These are phyloP conservation scores for Cephus pygmeus DNA, from an alignment of 2,888 invertebrate species.

Conservation along the genomic window DNA sequence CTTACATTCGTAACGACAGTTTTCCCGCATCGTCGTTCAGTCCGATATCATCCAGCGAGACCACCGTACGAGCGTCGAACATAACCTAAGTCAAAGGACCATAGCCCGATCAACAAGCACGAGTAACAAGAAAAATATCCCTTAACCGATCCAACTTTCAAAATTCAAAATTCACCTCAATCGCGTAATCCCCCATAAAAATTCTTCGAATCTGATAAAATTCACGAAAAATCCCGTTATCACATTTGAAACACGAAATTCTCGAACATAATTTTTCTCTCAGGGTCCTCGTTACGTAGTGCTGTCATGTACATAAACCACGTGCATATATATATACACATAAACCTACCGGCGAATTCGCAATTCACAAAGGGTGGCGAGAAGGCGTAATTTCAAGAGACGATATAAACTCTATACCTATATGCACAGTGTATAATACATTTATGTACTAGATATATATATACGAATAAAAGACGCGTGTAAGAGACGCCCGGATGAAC, in stretches of 20 bases:
- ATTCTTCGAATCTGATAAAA: neutral
- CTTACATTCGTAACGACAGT: slow-evolving; percentile 3
- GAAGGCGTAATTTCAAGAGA: neutral
- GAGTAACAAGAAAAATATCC: neutral
- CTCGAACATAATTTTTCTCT: neutral
- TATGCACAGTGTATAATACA: neutral
- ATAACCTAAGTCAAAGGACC: neutral
- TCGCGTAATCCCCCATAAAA: neutral
- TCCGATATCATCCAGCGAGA: neutral
- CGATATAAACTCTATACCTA: neutral
- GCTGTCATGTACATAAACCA: neutral
- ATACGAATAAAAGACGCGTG: slow-evolving; percentile 5
- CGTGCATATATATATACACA: neutral
- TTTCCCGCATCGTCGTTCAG: neutral
- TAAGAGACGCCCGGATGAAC: slow-evolving; percentile 37
- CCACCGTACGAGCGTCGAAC: neutral
- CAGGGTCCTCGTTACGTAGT: neutral
- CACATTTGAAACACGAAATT: neutral
- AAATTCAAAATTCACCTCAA: neutral
- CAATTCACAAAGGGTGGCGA: slow-evolving; percentile 7
- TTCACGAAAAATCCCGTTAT: neutral
- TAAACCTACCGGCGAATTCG: slow-evolving; percentile 5
- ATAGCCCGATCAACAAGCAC: neutral
- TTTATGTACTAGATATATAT: neutral
- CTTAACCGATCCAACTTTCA: neutral